Evolutionary conservation across 2,113 vertebrate species (phyloP).

Genomic region (Myanophis thanlyinensis): DNA sequence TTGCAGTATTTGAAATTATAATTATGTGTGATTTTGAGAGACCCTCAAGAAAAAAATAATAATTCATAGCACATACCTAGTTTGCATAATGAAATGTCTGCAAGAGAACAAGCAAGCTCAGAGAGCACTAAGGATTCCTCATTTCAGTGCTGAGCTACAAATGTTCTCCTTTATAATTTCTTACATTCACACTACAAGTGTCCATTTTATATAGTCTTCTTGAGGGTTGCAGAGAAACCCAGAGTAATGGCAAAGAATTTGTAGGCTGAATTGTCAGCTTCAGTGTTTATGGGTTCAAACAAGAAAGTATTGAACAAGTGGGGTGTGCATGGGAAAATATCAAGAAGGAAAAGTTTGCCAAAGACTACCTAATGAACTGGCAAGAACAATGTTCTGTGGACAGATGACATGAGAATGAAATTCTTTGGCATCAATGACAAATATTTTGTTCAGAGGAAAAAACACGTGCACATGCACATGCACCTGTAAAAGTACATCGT

Average conservation of each 20-base stretch:
- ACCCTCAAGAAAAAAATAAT: background rate
- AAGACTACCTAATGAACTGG: background rate
- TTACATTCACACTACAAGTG: background rate
- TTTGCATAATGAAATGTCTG: too few relatives aligned
- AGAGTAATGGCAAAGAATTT: background rate
- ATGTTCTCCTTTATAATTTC: background rate
- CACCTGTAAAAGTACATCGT: background rate
- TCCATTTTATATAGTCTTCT: background rate
- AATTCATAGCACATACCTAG: background rate
- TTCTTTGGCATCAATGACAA: background rate
- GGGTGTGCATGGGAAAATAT: background rate
- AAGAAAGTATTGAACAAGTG: background rate
- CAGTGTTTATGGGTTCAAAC: background rate
- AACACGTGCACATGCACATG: background rate
- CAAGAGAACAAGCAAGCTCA: too few relatives aligned
- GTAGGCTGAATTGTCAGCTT: background rate
- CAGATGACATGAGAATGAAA: background rate
- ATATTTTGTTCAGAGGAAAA: background rate
- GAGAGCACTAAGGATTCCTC: too few relatives aligned
- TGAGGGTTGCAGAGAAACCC: background rate
- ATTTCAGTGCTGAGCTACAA: too few relatives aligned
- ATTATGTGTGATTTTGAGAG: background rate
- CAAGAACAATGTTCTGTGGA: background rate
- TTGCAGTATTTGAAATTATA: background rate
- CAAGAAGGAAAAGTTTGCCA: background rate